phyloP scores from a whole-genome alignment of 1,140 invertebrate species.

The Lepidurus apus region DNA sequence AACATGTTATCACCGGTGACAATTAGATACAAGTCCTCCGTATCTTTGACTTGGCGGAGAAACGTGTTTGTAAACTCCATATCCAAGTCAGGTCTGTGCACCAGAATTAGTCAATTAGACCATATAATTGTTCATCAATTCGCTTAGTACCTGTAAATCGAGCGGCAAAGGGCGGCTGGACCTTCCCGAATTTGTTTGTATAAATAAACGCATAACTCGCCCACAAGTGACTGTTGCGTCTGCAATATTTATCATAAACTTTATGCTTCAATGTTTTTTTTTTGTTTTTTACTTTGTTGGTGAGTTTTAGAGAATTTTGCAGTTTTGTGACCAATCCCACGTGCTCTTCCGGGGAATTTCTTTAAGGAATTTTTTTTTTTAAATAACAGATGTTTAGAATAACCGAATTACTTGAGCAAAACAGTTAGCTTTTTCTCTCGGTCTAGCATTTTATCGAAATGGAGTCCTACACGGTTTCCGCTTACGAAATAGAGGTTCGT shows the following conservation, averaged over 20 bases:
- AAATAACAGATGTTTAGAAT: slow-evolving; percentile 30
- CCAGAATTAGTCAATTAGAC: slow-evolving; percentile 44
- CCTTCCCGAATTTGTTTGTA: background rate
- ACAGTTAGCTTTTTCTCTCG: slow-evolving; percentile 61
- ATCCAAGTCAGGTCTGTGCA: slow-evolving; percentile 44
- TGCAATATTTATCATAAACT: background rate
- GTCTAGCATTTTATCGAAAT: slow-evolving; percentile 54
- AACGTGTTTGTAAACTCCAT: background rate
- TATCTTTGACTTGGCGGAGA: background rate
- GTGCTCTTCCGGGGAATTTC: slow-evolving; percentile 61
- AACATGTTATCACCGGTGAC: slow-evolving; percentile 42
- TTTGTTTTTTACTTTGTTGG: slow-evolving; percentile 53
- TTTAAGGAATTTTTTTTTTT: slow-evolving; percentile 44
- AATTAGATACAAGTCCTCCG: slow-evolving; percentile 34
- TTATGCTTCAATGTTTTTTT: slow-evolving; percentile 47
- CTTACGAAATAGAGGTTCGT: slow-evolving; percentile 64
- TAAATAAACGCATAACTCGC: background rate
- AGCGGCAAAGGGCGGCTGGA: background rate
- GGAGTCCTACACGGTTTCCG: slow-evolving; percentile 59
- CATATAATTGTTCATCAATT: background rate
- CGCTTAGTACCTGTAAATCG: background rate
- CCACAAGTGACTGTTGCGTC: background rate
- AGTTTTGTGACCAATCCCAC: slow-evolving; percentile 64
- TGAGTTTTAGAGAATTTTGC: slow-evolving; percentile 58
- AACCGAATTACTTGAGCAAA: slow-evolving; percentile 57